A percentile compares a stretch with the other conserved stretches of the same genome.
Evolutionary conservation across 2,113 vertebrate species (phyloP).

Genomic region (Dinomys branickii): DNA sequence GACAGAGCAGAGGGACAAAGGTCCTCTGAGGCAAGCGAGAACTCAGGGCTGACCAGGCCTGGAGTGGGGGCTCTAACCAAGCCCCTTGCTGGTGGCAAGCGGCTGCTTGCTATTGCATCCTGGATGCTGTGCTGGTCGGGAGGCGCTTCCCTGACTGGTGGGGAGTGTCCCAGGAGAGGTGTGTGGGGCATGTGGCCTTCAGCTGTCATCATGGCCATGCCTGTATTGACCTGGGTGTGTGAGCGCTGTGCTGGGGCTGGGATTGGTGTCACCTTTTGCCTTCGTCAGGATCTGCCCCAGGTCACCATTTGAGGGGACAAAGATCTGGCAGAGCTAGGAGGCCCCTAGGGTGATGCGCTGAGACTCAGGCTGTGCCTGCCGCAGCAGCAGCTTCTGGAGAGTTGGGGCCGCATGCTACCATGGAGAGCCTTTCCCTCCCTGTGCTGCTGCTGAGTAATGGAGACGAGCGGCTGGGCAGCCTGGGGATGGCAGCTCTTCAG

Average conservation of each 20-base stretch:
- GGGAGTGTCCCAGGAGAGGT: neutral
- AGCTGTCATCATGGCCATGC: rapidly evolving
- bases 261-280: rapidly evolving
- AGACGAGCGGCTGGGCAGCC: neutral
- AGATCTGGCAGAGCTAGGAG: neutral
- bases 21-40: neutral
- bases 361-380: rapidly evolving
- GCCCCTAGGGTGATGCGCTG: too few species aligned
- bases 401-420: rapidly evolving
- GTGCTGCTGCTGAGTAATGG: neutral
- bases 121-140: rapidly evolving
- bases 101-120: neutral
- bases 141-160: rapidly evolving
- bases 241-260: neutral
- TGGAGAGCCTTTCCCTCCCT: neutral
- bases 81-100: neutral
- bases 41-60: neutral
- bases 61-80: too few species aligned
- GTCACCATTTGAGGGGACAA: neutral
- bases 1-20: neutral
- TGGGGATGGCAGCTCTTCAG: neutral
- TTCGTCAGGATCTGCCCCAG: neutral
- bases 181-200: rapidly evolving
- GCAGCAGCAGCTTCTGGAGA: neutral
- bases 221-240: rapidly evolving